Base-by-base conservation (phyloP, 2,113 vertebrate genomes). In the Syrrhaptes paradoxus region DNA sequence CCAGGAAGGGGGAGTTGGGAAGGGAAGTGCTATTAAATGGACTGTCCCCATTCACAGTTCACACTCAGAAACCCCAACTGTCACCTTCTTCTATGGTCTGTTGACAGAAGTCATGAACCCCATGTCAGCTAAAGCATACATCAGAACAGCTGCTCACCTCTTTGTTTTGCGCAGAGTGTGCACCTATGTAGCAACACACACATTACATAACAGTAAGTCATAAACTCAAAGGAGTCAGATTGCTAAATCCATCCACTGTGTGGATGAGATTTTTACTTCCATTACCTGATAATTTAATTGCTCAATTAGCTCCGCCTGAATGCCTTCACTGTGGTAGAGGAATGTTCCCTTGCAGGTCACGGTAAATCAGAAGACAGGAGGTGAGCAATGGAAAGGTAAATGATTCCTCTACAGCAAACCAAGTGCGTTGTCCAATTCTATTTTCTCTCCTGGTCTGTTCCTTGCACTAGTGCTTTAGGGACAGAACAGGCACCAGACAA, bases 261-360 rank as follows among this genome's bases (percentile, higher is more conserved):
- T 0, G 38, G 70, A 95, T 68, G 70, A 93, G 80, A 85, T 75
- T 96, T 97, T 95, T 95, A 89, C 73, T 90, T 93, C 95, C 70
- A 91, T 78, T 91, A 87, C 94, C 89, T 92, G 96, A 72, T 91
- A 91, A 92, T 92, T 90, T 93, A 95, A 93, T 95, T 87, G 93
- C 86, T 89, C 77, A 82, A 78, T 94, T 95, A 95, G 83, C 65
- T 91, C 70, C 12, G 3, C 93, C 93, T 89, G 86, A 87, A 68
- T 74, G 80, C 77, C 48, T 78, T 91, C 80, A 61, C 86, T 68
- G 29, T 61, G 70, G 68, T 52, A 78, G 38, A 95, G 57, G 46
- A 97, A 95, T 82, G 73, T 65, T 92, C 77, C 80, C 89, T 95
- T 75, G 70, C 89, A 87, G 94, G 91, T 92, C 93, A 89, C 2